phyloP scores from a whole-genome alignment of 2,113 vertebrate genomes.

The Nothocercus nigrocapillus region DNA sequence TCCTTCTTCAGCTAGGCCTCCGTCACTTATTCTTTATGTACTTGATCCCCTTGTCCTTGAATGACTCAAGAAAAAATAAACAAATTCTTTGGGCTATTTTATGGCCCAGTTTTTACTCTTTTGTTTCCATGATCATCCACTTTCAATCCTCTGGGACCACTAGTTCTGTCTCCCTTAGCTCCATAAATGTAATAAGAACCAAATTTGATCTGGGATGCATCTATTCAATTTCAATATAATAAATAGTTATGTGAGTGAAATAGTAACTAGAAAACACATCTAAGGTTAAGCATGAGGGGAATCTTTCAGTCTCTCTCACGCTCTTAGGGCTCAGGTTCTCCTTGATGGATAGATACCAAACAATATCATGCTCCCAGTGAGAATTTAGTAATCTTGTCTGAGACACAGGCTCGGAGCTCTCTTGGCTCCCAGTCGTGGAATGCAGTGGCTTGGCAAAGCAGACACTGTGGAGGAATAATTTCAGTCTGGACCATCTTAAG shows the following conservation, averaged over 20 bases:
- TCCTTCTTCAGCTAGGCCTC: not conserved
- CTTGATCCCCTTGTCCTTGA: not conserved
- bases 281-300: constrained; percentile 5
- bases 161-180: not conserved
- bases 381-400: not conserved
- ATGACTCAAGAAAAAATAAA: not conserved
- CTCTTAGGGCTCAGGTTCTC: not conserved
- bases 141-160: not conserved
- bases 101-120: constrained; percentile 23
- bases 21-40: not conserved
- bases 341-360: not conserved
- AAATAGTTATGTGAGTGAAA: constrained; percentile 7
- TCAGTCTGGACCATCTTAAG: not conserved
- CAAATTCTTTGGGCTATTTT: not conserved
- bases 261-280: not conserved
- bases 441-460: not conserved
- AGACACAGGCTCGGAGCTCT: not conserved
- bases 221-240: not conserved
- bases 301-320: not conserved
- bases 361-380: not conserved
- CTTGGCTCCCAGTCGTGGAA: not conserved
- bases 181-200: not conserved
- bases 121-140: constrained; percentile 11
- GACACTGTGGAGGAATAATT: not conserved
- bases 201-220: constrained; percentile 24